Conservation (phyloP, 2,113 vertebrate genomes). For the Pyrgilauda ruficollis region DNA sequence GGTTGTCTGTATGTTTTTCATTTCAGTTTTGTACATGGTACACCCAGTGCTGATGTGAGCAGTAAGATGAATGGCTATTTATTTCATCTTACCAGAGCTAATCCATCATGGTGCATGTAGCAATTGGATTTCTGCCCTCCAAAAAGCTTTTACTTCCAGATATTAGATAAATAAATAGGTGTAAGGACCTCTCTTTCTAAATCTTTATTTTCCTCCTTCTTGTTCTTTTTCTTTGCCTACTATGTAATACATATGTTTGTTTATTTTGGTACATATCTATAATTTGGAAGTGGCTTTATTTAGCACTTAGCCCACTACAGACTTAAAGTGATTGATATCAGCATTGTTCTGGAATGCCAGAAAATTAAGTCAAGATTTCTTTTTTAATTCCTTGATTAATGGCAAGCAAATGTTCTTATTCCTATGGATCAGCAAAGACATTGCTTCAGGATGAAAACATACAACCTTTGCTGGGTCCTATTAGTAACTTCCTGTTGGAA, state of each 20-base stretch:
- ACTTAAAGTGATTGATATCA: slow-evolving; percentile 36
- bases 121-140: slow-evolving; percentile 48
- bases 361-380: slow-evolving; percentile 19
- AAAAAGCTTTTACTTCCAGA: slow-evolving; percentile 56
- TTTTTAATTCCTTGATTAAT: slow-evolving; percentile 65
- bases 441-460: not conserved
- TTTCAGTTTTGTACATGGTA: not conserved
- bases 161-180: slow-evolving; percentile 63
- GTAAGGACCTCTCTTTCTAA: slow-evolving; percentile 25
- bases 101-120: slow-evolving; percentile 67
- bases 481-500: not conserved
- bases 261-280: slow-evolving; percentile 62
- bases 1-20: slow-evolving; percentile 30
- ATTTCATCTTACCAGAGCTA: slow-evolving; percentile 51
- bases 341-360: slow-evolving; percentile 12
- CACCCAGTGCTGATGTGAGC: not conserved
- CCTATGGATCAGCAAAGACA: slow-evolving; percentile 23
- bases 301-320: slow-evolving; percentile 44
- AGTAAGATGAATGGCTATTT: slow-evolving; percentile 71
- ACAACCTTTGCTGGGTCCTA: slow-evolving; percentile 20
- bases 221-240: not conserved
- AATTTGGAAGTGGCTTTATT: slow-evolving; percentile 68
- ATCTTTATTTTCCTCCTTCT: not conserved
- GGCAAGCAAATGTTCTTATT: slow-evolving; percentile 49
- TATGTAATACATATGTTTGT: slow-evolving; percentile 27